phyloP scores from a whole-genome alignment of 2,113 vertebrate genomes.

The human region GRCh38 chr7:108532501-108533000 shows the following conservation, averaged over 20 bases:
- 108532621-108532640: background rate
- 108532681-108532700: background rate
- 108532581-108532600: background rate
- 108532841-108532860: background rate
- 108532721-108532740: background rate
- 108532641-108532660: background rate
- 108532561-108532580: background rate
- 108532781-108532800: background rate
- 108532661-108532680: background rate
- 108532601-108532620: background rate
- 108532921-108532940: background rate
- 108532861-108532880: background rate
- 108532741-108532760: background rate
- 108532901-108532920: background rate
- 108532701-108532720: background rate
- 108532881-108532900: background rate
- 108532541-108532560: background rate
- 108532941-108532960: background rate
- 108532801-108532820: background rate
- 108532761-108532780: background rate
- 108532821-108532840: background rate
- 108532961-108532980: background rate
- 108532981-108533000: background rate
- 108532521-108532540: background rate
- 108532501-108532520: background rate